Evolutionary conservation across 2,888 invertebrate species (phyloP), one percentile per base, ranked within the genome.

Genomic region (Chloromyia formosa): DNA sequence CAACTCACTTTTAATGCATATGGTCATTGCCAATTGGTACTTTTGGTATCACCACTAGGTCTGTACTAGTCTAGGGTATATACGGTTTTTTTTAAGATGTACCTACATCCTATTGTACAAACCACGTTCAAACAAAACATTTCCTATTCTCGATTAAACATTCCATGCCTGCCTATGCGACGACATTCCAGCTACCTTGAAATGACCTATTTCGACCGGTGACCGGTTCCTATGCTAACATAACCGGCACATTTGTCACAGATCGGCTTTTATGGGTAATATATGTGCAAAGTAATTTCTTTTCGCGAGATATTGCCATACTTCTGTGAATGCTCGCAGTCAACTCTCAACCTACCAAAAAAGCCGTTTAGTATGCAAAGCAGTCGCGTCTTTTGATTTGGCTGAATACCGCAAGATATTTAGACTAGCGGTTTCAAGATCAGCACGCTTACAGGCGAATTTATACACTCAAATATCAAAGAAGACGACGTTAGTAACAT

Each of bases 351-450:
- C 61, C 20, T 20, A 61, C 66, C n/a, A 16, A 49, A n/a, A 35
- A 66, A 66, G 23, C 12, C 49, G 20, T 22, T 66, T 66, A 66
- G 20, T 49, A 22, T 49, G 66, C 66, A 42, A 22, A 49, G 49
- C 49, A 22, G 23, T 14, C 35, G 22, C 4, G 23, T 49, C 16
- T 60, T 5, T 42, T n/a, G 23, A 20, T 66, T 22, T 3, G 49
- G 42, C 10, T 7, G 66, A 20, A 49, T 49, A 66, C 66, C 66
- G 66, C 49, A 66, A 49, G 12, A 22, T 22, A 49, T 7, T 7
- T 10, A 49, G 27, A 49, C n/a, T 66, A 66, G 49, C 66, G 45
- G 66, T 45, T 22, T 66, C 49, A 66, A 66, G 66, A 66, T 66
- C 49, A 66, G 14, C 45, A 14, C 16, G 10, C 53, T 12, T 4